These are phyloP conservation scores for Rhabdomys dilectus DNA, from an alignment of 2,113 vertebrate species.

Conservation along the genomic window DNA sequence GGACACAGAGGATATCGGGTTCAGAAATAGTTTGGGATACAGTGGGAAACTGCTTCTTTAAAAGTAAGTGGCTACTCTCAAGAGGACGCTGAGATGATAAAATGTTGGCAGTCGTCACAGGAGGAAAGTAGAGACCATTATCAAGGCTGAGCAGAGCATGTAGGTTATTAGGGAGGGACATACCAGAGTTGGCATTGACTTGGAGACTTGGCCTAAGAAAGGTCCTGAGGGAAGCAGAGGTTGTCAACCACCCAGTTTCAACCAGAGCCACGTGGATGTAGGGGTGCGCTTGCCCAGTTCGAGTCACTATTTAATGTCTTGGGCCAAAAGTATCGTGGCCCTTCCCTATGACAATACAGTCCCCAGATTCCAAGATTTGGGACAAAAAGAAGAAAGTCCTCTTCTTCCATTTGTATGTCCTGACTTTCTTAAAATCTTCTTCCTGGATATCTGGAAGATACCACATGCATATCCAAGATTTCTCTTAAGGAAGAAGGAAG, in stretches of 20 bases:
- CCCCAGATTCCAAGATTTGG: neutral
- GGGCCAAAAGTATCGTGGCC: neutral
- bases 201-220: neutral
- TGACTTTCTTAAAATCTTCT: neutral
- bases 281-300: too few relatives aligned
- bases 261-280: neutral
- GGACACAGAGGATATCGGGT: neutral
- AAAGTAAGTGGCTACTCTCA: neutral
- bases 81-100: neutral
- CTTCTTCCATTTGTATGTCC: neutral
- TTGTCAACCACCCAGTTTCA: neutral
- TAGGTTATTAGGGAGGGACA: slow-evolving; percentile 10
- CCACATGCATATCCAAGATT: neutral
- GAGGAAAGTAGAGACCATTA: neutral
- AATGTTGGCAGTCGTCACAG: rapidly evolving
- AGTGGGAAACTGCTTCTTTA: neutral
- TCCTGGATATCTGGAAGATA: neutral
- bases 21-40: neutral
- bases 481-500: neutral
- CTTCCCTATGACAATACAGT: neutral
- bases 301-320: neutral
- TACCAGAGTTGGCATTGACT: slow-evolving; percentile 57
- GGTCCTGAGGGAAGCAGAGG: neutral
- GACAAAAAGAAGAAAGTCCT: neutral
- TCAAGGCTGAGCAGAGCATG: neutral